A percentile compares a stretch with the other conserved stretches of the same genome.
Conservation (phyloP, 2,888 invertebrate genomes). For the Cephus rjabovi region DNA sequence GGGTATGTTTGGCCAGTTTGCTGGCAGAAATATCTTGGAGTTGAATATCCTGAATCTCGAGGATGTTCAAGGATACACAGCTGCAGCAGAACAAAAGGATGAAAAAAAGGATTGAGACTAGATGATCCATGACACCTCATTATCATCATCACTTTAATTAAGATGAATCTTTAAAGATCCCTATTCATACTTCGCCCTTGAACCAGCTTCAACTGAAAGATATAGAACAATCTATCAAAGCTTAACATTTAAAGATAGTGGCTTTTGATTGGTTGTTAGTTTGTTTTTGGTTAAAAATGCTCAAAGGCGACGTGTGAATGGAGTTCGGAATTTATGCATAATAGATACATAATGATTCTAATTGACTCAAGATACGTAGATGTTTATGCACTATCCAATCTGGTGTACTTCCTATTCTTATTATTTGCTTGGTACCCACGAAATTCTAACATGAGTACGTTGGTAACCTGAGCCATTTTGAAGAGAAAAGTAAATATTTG, state of each 20-base stretch:
- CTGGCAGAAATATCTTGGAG: conserved; percentile 80
- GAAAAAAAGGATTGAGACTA: background rate
- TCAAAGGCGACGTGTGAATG: background rate
- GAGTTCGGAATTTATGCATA: background rate
- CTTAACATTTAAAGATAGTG: background rate
- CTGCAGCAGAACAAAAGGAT: background rate
- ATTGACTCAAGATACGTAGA: background rate
- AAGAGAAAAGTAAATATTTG: background rate
- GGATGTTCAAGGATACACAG: conserved; percentile 53
- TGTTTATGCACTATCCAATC: background rate
- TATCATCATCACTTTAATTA: background rate
- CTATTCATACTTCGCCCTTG: background rate
- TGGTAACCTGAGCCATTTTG: background rate
- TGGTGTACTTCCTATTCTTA: background rate
- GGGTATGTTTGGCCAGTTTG: conserved; percentile 80
- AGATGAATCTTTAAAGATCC: background rate
- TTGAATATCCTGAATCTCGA: conserved; percentile 79
- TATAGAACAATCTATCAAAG: background rate
- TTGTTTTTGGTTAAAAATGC: background rate
- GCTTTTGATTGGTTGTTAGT: background rate
- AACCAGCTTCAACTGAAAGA: background rate
- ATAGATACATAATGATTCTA: background rate
- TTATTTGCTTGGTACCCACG: background rate
- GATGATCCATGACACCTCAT: background rate
- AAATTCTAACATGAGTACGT: too few relatives aligned